A percentile compares a stretch with the other conserved stretches of the same genome.
Conservation (phyloP, 2,888 invertebrate genomes). For the Sarcophaga variegata region DNA sequence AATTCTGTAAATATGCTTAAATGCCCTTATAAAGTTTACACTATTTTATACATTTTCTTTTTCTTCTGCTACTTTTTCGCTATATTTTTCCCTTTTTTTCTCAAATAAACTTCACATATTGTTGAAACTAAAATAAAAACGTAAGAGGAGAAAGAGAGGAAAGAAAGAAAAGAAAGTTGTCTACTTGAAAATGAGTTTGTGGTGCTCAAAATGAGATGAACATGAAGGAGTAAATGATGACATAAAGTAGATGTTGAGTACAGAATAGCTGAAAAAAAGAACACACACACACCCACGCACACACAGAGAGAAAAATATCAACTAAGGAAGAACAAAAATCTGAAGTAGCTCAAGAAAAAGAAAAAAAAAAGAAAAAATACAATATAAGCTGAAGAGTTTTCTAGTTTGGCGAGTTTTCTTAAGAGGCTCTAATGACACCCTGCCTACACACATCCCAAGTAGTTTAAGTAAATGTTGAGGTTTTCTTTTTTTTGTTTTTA, state of each 20-base stretch:
- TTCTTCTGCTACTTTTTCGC: neutral
- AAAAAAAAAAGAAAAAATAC: constrained; percentile 19
- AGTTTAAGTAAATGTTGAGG: constrained; percentile 39
- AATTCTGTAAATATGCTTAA: no score
- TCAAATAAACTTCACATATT: constrained; percentile 53
- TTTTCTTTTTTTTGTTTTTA: constrained; percentile 16
- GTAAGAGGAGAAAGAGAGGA: neutral
- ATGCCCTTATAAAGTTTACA: no score
- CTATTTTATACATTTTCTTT: neutral
- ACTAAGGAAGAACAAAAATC: neutral
- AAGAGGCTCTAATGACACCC: constrained; percentile 56
- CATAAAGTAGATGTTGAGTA: constrained; percentile 67
- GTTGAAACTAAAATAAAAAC: constrained; percentile 16
- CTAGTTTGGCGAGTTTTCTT: constrained; percentile 43
- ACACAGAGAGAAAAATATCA: neutral
- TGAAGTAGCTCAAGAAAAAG: neutral
- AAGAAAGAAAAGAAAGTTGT: constrained; percentile 17
- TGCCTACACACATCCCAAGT: constrained; percentile 27
- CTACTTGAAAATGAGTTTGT: neutral
- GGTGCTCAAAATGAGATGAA: constrained; percentile 55
- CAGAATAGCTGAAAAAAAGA: constrained; percentile 34
- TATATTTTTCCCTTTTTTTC: constrained; percentile 3
- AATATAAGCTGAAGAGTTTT: constrained; percentile 47
- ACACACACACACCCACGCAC: neutral
- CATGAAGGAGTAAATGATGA: constrained; percentile 70